Percentiles rank a stretch among this genome's conserved stretches.
Evolutionary conservation across 2,888 invertebrate genomes (phyloP).

Genomic region (Exocentrus adspersus): DNA sequence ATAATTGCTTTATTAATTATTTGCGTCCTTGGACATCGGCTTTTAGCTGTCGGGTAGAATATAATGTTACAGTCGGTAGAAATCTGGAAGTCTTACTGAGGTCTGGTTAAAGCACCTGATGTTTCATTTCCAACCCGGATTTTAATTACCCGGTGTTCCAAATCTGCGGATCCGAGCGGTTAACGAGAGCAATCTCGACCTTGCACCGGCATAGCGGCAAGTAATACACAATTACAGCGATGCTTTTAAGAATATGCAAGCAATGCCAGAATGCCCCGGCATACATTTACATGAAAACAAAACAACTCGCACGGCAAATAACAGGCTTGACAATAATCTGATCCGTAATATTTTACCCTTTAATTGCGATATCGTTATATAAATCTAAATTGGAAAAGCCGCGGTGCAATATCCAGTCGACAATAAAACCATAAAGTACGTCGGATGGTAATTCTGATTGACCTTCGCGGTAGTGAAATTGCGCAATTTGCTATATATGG

Average conservation of each 20-base stretch:
- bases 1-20: too few species aligned
- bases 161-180: too few species aligned
- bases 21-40: too few species aligned
- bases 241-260: conserved; percentile 32
- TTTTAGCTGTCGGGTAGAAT: too few species aligned
- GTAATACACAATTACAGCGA: conserved; percentile 33
- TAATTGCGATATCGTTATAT: conserved; percentile 44
- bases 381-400: conserved; percentile 45
- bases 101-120: too few species aligned
- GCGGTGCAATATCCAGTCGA: conserved; percentile 29
- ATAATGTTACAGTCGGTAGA: too few species aligned
- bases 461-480: conserved; percentile 33
- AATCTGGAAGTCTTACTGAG: too few species aligned
- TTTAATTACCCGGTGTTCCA: too few species aligned
- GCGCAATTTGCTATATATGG: conserved; percentile 34
- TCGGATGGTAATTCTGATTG: conserved; percentile 30
- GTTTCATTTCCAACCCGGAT: too few species aligned
- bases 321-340: conserved; percentile 46
- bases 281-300: conserved; percentile 28
- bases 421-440: conserved; percentile 39
- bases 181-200: conserved; percentile 1
- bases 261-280: conserved; percentile 24
- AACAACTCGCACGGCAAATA: conserved; percentile 35
- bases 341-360: conserved; percentile 44
- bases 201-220: conserved; percentile 22